Conservation (phyloP, 2,797 vertebrate species). For the Podargus strigoides region DNA sequence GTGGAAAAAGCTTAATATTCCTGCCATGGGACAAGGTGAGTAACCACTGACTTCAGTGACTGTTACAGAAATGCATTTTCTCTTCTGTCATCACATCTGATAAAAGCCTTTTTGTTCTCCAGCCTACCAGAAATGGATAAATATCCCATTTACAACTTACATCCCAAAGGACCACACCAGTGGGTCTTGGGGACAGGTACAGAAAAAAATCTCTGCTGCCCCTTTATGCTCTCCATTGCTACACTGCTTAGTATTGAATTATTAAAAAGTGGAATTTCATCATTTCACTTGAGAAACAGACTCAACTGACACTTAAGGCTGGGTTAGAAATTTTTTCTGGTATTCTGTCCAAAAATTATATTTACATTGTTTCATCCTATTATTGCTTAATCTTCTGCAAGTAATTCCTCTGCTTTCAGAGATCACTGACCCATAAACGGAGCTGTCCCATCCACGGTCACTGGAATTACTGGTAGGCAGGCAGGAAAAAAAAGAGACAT, state of each 20-base stretch:
- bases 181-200: not conserved
- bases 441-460: not conserved
- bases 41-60: not conserved
- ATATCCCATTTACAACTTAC: not conserved
- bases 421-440: not conserved
- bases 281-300: not conserved
- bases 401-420: not conserved
- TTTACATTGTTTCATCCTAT: not conserved
- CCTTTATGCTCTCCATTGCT: not conserved
- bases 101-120: not conserved
- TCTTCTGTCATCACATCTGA: not conserved
- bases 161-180: not conserved
- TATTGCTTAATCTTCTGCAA: not conserved
- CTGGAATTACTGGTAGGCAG: not conserved
- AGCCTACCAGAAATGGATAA: not conserved
- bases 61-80: not conserved
- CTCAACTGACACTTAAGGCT: not conserved
- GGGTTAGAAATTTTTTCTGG: not conserved
- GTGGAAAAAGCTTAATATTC: not conserved
- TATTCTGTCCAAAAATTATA: not conserved
- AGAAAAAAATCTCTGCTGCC: not conserved
- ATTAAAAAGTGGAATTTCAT: not conserved
- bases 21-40: not conserved
- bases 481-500: not conserved
- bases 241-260: not conserved